A percentile compares a stretch with the other conserved stretches of the same genome.
Conservation (phyloP, 2,888 invertebrate species). For the Zhuqinia jingwanae region DNA sequence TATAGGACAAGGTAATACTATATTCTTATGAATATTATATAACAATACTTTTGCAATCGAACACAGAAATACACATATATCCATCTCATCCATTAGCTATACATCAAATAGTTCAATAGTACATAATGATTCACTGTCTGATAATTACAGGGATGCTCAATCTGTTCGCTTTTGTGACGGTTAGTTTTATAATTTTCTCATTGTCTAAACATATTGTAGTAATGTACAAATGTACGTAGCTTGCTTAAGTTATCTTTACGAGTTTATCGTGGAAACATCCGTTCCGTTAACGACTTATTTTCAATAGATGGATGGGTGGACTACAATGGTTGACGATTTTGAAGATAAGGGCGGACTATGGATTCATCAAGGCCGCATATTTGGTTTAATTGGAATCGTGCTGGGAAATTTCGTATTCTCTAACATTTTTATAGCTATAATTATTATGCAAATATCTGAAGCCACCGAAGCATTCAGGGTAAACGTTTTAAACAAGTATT, state of each 20-base stretch:
- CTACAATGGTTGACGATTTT: constrained; percentile 66
- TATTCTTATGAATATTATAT: too few species aligned
- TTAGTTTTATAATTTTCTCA: constrained; percentile 13
- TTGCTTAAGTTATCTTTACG: too few species aligned
- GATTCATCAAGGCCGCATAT: constrained; percentile 60
- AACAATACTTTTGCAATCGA: neutral
- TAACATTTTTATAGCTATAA: constrained; percentile 78
- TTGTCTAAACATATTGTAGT: neutral
- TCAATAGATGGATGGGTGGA: constrained; percentile 76
- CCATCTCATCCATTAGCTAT: too few species aligned
- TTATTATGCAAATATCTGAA: constrained; percentile 78
- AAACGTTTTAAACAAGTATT: too few species aligned
- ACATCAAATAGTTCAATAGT: too few species aligned
- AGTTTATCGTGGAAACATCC: too few species aligned
- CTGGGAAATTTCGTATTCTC: constrained; percentile 77
- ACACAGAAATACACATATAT: too few species aligned
- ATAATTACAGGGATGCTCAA: constrained; percentile 49
- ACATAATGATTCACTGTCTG: too few species aligned
- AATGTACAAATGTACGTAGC: too few species aligned
- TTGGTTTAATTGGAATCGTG: constrained; percentile 75
- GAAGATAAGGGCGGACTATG: constrained; percentile 4
- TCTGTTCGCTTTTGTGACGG: constrained; percentile 68
- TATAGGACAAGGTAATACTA: constrained; percentile 70
- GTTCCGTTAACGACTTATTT: too few species aligned
- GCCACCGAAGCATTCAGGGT: constrained; percentile 77